Conservation (phyloP, 2,797 vertebrate genomes). For the Mustela erminea region DNA sequence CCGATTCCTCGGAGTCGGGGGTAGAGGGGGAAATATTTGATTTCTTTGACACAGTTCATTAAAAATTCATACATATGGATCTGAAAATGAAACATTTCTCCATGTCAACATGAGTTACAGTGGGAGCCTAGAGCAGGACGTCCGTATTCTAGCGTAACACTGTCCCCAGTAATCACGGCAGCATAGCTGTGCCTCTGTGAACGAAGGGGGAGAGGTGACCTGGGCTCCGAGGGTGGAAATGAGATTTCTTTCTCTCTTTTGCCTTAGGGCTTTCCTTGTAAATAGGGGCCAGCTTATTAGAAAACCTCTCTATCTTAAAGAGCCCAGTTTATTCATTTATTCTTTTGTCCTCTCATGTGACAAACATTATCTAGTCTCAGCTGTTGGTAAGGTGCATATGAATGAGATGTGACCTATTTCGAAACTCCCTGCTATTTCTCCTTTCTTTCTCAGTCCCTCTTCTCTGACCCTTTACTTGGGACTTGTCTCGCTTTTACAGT, state of each 20-base stretch:
- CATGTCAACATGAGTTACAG: constrained; percentile 75
- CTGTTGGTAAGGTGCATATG: background rate
- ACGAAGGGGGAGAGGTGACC: background rate
- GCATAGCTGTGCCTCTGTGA: constrained; percentile 11
- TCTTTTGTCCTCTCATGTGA: background rate
- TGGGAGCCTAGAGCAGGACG: constrained; percentile 70
- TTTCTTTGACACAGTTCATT: constrained; percentile 71
- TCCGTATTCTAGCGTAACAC: background rate
- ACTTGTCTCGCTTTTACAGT: background rate
- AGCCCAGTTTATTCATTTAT: background rate
- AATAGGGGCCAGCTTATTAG: constrained; percentile 32
- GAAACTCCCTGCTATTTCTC: background rate
- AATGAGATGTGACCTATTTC: background rate
- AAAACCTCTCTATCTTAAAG: background rate
- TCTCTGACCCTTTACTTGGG: constrained; percentile 43
- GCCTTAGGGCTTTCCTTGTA: constrained; percentile 49
- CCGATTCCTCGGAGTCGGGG: constrained; percentile 41
- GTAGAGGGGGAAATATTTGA: constrained; percentile 69
- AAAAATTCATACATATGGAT: constrained; percentile 78
- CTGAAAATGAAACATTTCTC: constrained; percentile 79
- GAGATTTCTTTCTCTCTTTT: constrained; percentile 42
- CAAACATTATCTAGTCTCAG: background rate
- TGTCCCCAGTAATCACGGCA: background rate
- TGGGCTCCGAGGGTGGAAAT: background rate
- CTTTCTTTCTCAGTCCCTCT: background rate